Evolutionary conservation across 53 echinoderm and acorn worm genomes (phyloP), one percentile per base, ranked within the genome.

Genomic region (Temnopleurus reevesii): DNA sequence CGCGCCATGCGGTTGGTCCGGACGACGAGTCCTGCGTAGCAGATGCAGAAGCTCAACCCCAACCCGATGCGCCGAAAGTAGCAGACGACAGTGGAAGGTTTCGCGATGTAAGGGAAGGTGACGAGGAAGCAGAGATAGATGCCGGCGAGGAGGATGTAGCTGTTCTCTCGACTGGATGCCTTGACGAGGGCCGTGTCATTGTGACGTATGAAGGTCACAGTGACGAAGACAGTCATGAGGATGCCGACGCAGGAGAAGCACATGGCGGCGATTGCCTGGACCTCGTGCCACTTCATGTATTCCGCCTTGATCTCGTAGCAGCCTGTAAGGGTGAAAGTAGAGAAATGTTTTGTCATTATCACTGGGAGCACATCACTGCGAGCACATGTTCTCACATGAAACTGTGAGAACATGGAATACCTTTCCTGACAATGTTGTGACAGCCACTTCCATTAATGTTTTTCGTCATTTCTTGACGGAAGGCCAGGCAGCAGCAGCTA

Each of bases 81-180:
- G 59, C 99, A 99, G 45, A 99, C 93, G 1, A 89, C 13, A 0
- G 90, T 92, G 17, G 91, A 92, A 0, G 99, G 99, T 77, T 90
- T 90, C 17, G 96, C 90, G 35, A 99, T 89, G 86, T 92, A 96
- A 3, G 92, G 91, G 59, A 96, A 99, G 8, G 99, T 96, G 60
- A 94, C 90, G 2, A 84, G 81, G 77, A 92, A 99, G 45, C 99
- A 99, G 87, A 92, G 65, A 38, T 93, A 89, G 77, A 99, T 96
- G 2, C 99, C 99, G 21, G 85, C 26, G 24, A 99, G 91, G 21
- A 99, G 90, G 51, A 99, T 96, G 55, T 96, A 96, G 84, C 99
- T 95, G 76, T 94, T 94, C 81, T 99, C 99, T 12, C 99, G 91
- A 84, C 99, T 96, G 7, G 99, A 99, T n/a, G 99, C 93, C 91